These are phyloP conservation scores for Amblyjoppa fuscipennis DNA, from an alignment of 2,888 invertebrate genomes.

Conservation along the genomic window DNA sequence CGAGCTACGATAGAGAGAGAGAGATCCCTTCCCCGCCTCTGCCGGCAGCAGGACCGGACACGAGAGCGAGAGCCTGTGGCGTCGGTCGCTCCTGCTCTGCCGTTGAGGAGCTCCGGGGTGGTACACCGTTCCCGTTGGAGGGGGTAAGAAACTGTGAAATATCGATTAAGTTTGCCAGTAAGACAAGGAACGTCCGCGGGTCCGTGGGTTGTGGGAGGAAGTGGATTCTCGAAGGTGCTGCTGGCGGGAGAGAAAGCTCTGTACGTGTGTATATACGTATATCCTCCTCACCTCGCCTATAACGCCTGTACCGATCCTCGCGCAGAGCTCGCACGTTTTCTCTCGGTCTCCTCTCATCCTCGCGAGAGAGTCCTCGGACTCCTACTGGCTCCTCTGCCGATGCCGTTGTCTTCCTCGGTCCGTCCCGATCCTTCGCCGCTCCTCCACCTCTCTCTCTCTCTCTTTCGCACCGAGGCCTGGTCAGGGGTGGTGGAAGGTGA, in stretches of 20 bases:
- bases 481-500: slow-evolving; percentile 84
- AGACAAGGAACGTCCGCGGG: slow-evolving; percentile 85
- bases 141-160: slow-evolving; percentile 86
- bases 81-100: slow-evolving; percentile 49
- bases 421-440: slow-evolving; percentile 14
- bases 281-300: slow-evolving; percentile 18
- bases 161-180: slow-evolving; percentile 86
- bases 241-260: slow-evolving; percentile 46
- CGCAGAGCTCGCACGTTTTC: slow-evolving; percentile 26
- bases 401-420: slow-evolving; percentile 32
- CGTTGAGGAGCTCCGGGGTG: slow-evolving; percentile 54
- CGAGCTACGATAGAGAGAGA: slow-evolving; percentile 39
- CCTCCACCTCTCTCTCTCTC: slow-evolving; percentile 41
- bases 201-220: slow-evolving; percentile 72
- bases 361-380: slow-evolving; percentile 51
- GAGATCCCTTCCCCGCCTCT: slow-evolving; percentile 30
- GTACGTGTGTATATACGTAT: not conserved
- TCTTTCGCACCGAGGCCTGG: slow-evolving; percentile 73
- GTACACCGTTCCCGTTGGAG: slow-evolving; percentile 72
- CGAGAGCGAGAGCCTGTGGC: slow-evolving; percentile 68
- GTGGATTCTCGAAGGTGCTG: slow-evolving; percentile 62
- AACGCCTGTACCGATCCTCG: slow-evolving; percentile 15
- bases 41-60: slow-evolving; percentile 67
- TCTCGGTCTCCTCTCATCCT: slow-evolving; percentile 37
- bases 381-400: slow-evolving; percentile 41